These are phyloP conservation scores for Gymnocypris eckloni DNA, from an alignment of 2,797 vertebrate species.

Conservation along the genomic window DNA sequence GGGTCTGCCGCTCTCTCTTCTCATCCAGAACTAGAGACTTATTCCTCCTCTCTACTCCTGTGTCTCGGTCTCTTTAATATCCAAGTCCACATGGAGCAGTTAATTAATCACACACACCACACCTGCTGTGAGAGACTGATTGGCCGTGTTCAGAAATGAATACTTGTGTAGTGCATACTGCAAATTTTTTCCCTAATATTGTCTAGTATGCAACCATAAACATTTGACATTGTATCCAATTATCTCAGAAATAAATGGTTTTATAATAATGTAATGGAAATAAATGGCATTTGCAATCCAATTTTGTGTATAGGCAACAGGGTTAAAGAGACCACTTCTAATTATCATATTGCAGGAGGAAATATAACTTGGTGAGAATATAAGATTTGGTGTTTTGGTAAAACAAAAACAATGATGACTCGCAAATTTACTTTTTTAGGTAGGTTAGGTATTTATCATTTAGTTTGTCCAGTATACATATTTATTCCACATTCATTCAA, in stretches of 20 bases:
- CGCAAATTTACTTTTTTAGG: background rate
- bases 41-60: slow-evolving; percentile 18
- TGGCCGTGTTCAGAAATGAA: slow-evolving; percentile 3
- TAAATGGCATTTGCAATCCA: background rate
- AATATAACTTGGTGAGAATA: background rate
- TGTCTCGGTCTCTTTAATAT: slow-evolving; percentile 10
- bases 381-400: background rate
- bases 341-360: background rate
- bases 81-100: slow-evolving; percentile 24
- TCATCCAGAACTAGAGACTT: slow-evolving; percentile 14
- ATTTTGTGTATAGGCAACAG: background rate
- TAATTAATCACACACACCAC: slow-evolving; percentile 40
- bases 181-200: background rate
- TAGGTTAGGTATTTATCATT: background rate
- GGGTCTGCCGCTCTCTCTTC: background rate
- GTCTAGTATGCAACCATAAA: background rate
- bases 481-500: slow-evolving; percentile 2
- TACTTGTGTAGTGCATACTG: background rate
- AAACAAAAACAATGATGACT: background rate
- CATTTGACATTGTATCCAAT: background rate
- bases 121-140: slow-evolving; percentile 48
- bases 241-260: background rate
- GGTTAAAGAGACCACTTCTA: background rate
- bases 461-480: background rate
- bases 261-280: background rate